A percentile compares a stretch with the other conserved stretches of the same genome.
Evolutionary conservation across 2,888 invertebrate genomes (phyloP).

Genomic region (Craniophora ligustri): DNA sequence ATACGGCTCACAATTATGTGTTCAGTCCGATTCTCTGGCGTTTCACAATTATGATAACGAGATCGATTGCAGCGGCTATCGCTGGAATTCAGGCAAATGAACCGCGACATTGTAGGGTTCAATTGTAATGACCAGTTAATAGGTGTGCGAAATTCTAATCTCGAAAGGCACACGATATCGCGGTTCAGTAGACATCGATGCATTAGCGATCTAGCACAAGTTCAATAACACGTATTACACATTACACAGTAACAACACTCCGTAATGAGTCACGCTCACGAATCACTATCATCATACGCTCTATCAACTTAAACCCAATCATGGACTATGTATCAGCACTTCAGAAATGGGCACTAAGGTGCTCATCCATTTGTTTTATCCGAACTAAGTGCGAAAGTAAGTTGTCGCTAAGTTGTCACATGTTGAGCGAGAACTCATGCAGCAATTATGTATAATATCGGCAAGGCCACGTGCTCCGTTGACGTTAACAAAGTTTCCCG

Average conservation of each 20-base stretch:
- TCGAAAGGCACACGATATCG: conserved; percentile 19
- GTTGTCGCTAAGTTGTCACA: conserved; percentile 58
- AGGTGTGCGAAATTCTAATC: conserved; percentile 6
- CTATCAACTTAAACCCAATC: conserved; percentile 23
- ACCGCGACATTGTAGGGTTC: conserved; percentile 5
- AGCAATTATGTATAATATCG: conserved; percentile 81
- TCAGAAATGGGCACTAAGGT: conserved; percentile 6
- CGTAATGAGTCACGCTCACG: conserved; percentile 39
- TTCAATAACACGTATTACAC: conserved; percentile 49
- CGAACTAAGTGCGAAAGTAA: conserved; percentile 37
- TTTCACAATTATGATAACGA: conserved; percentile 48
- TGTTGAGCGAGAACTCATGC: conserved; percentile 69
- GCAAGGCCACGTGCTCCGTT: conserved; percentile 87
- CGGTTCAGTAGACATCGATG: conserved; percentile 34
- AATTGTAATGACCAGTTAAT: not conserved
- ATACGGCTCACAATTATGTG: conserved; percentile 67
- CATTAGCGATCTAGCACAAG: conserved; percentile 42
- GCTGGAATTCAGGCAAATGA: conserved; percentile 10
- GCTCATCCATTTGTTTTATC: conserved; percentile 27
- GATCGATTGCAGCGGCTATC: conserved; percentile 18
- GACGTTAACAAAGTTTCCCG: conserved; percentile 88
- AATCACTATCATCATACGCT: conserved; percentile 33
- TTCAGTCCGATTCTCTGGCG: conserved; percentile 52
- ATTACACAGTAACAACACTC: conserved; percentile 28
- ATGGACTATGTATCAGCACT: conserved; percentile 9